Evolutionary conservation across 2,113 vertebrate species (phyloP), one percentile per base, ranked within the genome.

Genomic region (Suncus etruscus): DNA sequence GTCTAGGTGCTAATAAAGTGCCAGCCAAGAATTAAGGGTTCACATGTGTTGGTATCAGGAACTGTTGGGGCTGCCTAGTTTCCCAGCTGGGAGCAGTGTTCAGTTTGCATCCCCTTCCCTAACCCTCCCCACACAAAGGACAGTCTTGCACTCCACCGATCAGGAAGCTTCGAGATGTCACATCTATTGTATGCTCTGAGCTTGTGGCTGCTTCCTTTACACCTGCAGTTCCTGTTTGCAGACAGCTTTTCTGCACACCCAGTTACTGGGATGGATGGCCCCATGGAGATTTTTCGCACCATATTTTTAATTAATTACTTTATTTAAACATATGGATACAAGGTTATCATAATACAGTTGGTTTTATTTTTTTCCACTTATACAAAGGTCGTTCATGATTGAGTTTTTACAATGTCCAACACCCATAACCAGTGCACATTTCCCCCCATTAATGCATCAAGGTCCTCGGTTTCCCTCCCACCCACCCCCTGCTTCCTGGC

Each of bases 121-220:
- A 48, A 54, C 65, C 54, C 31, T 25, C 15, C 39, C 39, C 39
- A 39, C 39, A 5, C 39, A 39, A 24, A 58, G 65, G 51, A 50
- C 27, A 47, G 48, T 27, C 16, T 1, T 11, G 5, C 11, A 1
- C 78, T 51, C 76, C 68, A 14, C 39, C 39, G 39, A 39, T 18
- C 72, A 8, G 15, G 31, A 48, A 68, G 8, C 16, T 22, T 18
- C 58, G 20, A 7, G 12, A 47, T 6, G 7, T 18, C 9, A 8
- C 20, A 50, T 25, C 0, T 0, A 77, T 32, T 75, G 18, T 3
- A 1, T 74, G 31, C 45, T n/a, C 0, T 15, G 11, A 31, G n/a
- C 32, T 29, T 73, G n/a, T 66, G 24, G 5, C 58, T 29, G 14
- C 22, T n/a, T 31, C 65, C n/a, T 18, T 82, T 47, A 3, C 27